These are phyloP conservation scores for Valencia hispanica DNA, from an alignment of 2,797 vertebrate species.

Conservation along the genomic window DNA sequence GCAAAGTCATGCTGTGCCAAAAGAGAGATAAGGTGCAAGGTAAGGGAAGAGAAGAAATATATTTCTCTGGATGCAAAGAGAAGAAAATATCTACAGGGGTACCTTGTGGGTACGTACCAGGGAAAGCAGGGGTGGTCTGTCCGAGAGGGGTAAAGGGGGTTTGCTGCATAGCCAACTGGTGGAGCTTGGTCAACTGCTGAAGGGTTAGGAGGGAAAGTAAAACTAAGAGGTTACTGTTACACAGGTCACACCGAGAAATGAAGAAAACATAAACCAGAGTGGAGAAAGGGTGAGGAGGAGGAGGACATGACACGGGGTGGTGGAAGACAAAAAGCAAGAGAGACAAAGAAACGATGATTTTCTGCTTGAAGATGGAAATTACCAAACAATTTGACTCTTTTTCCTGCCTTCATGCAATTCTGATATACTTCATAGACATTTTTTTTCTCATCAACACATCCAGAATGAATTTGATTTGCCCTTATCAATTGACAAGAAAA, in stretches of 20 bases:
- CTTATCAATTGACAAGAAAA: constrained; percentile 18
- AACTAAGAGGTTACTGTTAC: constrained; percentile 98
- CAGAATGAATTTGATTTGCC: neutral
- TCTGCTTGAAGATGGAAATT: constrained; percentile 19
- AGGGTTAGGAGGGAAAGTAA: constrained; percentile 98
- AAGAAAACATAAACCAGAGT: constrained; percentile 82
- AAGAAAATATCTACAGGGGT: constrained; percentile 90
- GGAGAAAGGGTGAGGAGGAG: constrained; percentile 82
- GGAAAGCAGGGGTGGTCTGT: constrained; percentile 99
- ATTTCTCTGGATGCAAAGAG: constrained; percentile 87
- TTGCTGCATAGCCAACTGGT: constrained; percentile 99
- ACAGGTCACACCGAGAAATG: constrained; percentile 90
- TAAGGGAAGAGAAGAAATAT: constrained; percentile 49
- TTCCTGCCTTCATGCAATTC: constrained; percentile 6
- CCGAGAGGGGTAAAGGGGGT: constrained; percentile 98
- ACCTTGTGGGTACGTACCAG: constrained; percentile 94
- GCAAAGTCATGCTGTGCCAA: constrained; percentile 75
- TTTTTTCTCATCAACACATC: neutral
- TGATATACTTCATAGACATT: neutral
- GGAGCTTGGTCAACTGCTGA: constrained; percentile 99
- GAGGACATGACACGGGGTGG: constrained; percentile 87
- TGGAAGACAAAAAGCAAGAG: constrained; percentile 77
- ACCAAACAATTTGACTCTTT: constrained; percentile 8
- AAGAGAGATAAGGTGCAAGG: constrained; percentile 74
- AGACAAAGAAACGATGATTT: constrained; percentile 37